phyloP scores from a whole-genome alignment of 1,140 invertebrate genomes.

The Drosophila sturtevanti region DNA sequence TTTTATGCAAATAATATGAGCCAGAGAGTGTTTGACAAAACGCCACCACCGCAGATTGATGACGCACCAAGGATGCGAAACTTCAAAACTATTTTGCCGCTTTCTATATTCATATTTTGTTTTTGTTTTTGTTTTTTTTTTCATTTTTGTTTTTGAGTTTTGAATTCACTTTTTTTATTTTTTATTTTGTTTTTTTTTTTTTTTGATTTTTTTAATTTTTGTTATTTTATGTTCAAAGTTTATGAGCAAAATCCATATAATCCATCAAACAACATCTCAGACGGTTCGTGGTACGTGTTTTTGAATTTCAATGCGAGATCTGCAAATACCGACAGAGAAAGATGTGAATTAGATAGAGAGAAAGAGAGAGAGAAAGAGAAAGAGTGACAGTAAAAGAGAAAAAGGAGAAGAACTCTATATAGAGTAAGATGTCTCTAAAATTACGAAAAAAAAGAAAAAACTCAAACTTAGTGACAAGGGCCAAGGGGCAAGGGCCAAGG shows the following conservation, averaged over 20 bases:
- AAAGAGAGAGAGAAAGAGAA: constrained; percentile 1
- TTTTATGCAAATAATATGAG: constrained; percentile 71
- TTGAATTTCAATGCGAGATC: constrained; percentile 74
- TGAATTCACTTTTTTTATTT: constrained; percentile 21
- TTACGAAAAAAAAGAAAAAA: too few relatives aligned
- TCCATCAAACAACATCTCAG: constrained; percentile 81
- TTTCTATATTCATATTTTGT: constrained; percentile 28
- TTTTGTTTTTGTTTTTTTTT: neutral
- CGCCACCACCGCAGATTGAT: constrained; percentile 77
- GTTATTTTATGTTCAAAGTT: constrained; percentile 37
- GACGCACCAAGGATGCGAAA: constrained; percentile 31
- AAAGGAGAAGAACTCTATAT: neutral
- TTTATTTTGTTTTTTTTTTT: neutral
- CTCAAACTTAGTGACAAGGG: neutral
- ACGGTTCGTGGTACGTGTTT: constrained; percentile 66
- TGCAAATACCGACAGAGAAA: constrained; percentile 7
- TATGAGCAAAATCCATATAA: constrained; percentile 81
- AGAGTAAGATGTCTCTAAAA: neutral
- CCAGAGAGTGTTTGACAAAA: constrained; percentile 64
- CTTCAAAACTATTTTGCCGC: constrained; percentile 76
- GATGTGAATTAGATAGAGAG: neutral
- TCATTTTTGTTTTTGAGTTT: too few relatives aligned
- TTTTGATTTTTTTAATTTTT: constrained; percentile 35
- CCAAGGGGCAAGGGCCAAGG: constrained; percentile 15
- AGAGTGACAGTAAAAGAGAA: too few relatives aligned